Conservation (phyloP, 1,140 invertebrate species). For the Aphelenchoides besseyi region DNA sequence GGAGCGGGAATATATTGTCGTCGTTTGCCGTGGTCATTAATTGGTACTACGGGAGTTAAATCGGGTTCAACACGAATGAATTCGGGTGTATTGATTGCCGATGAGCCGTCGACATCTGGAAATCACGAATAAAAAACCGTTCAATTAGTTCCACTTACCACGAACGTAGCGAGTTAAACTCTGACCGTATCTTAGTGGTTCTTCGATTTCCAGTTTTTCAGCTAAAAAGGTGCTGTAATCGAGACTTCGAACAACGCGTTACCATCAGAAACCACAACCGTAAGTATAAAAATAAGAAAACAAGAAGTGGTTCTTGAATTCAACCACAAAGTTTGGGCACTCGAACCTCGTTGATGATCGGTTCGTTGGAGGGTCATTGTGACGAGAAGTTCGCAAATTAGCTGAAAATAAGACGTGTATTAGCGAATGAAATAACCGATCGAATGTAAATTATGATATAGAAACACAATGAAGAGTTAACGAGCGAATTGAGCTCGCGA, state of each 20-base stretch:
- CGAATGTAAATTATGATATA: no score
- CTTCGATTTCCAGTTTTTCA: not conserved
- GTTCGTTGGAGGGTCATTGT: not conserved
- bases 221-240: no score
- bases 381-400: not conserved
- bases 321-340: no score
- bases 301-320: no score
- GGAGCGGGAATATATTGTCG: constrained; percentile 35
- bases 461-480: no score
- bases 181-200: not conserved
- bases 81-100: not conserved
- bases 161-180: constrained; percentile 1
- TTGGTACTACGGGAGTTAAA: not conserved
- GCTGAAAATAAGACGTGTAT: not conserved
- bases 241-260: no score
- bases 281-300: not conserved
- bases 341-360: not conserved
- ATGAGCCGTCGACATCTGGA: not conserved
- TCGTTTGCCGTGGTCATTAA: constrained; percentile 30
- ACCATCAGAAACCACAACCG: no score
- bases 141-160: not conserved
- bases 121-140: no score
- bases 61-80: not conserved
- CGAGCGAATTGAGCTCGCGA: no score
- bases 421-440: no score